Base-by-base conservation (phyloP, 2,113 vertebrate genomes). In the Platichthys flesus region DNA sequence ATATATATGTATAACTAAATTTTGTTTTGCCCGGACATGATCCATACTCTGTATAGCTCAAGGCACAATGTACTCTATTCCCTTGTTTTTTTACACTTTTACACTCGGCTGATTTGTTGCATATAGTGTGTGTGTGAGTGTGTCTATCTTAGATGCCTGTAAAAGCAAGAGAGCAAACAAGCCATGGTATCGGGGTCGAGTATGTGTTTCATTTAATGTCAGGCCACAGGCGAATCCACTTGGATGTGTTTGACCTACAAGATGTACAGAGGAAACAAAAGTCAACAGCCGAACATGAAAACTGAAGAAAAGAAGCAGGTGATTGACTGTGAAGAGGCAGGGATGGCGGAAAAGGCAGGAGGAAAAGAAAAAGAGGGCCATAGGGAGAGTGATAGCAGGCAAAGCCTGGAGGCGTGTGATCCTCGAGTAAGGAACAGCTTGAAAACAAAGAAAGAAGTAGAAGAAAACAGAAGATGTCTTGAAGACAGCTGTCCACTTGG, bases 381-480 rank as follows among this genome's bases (percentile, higher is more conserved):
- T 42, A 13, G 10, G 40, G 40, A 42, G 40, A 42, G 40, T 3
- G 40, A 42, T 42, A 66, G 31, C 10, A 40, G 35, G 64, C n/a
- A 56, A 35, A 71, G 4, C 52, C 42, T 76, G n/a, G 72, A 80
- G 24, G 20, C 2, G 2, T 65, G 54, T 65, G 21, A 55, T 69
- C 73, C 8, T 47, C 56, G 58, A 60, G 63, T 68, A 45, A 80
- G 21, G 21, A 80, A 60, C 67, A 76, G 77, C 73, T 76, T 69
- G 73, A 84, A 76, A 80, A 69, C 78, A 80, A 73, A 57, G 24
- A 70, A 65, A 73, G 59, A 81, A 64, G 37, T 42, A 62, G 78
- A 85, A 73, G 20, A 51, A 80, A 72, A 59, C 67, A 47, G 57
- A 59, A 51, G 28, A 31, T 58, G 64, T 51, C 64, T 70, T 31